A percentile compares a stretch with the other conserved stretches of the same genome.
These are phyloP conservation scores for Ophion ventricosus DNA, from an alignment of 2,888 invertebrate genomes.

Conservation along the genomic window DNA sequence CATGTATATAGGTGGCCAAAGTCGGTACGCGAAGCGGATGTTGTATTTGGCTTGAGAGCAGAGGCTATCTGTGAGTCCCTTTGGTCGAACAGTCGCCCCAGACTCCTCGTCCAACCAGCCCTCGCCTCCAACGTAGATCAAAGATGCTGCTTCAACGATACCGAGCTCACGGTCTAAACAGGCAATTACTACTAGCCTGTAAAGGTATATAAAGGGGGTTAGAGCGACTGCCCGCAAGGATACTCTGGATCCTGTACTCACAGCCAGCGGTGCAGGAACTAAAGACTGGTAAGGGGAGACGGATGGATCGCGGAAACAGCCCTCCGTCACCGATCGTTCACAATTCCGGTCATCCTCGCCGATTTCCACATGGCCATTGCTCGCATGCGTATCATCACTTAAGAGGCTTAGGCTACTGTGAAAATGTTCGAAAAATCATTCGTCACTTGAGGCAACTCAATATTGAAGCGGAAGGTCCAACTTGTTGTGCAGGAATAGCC, in stretches of 20 bases:
- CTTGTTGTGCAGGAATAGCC: too few relatives aligned
- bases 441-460: too few relatives aligned
- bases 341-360: background rate
- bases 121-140: conserved; percentile 55
- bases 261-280: conserved; percentile 25
- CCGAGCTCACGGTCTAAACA: conserved; percentile 67
- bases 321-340: conserved; percentile 15
- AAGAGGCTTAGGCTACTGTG: too few relatives aligned
- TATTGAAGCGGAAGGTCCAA: too few relatives aligned
- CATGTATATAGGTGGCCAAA: background rate
- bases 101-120: conserved; percentile 45
- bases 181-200: conserved; percentile 68
- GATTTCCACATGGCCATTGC: background rate
- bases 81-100: conserved; percentile 42
- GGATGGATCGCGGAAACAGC: conserved; percentile 22
- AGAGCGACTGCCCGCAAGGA: conserved; percentile 29
- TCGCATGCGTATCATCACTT: background rate
- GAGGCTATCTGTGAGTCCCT: conserved; percentile 62
- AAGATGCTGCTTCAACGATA: conserved; percentile 65
- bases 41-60: conserved; percentile 57
- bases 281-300: background rate
- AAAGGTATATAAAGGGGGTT: conserved; percentile 55
- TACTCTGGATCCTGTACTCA: conserved; percentile 14
- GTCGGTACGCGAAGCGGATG: conserved; percentile 38
- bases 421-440: too few relatives aligned